These are phyloP conservation scores for Drosophila sproati DNA, from an alignment of 1,140 invertebrate genomes.

Conservation along the genomic window DNA sequence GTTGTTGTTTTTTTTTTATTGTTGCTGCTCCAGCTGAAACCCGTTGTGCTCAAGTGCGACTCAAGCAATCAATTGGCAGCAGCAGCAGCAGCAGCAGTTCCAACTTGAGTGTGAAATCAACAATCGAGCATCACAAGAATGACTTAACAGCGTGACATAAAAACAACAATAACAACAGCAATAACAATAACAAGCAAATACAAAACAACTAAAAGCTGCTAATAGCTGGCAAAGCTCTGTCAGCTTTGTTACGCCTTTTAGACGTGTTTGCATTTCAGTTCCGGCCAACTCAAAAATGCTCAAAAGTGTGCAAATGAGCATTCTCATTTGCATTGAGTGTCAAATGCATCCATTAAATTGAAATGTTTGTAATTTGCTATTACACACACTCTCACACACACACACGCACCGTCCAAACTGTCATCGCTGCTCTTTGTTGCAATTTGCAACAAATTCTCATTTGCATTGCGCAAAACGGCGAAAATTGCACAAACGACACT, in stretches of 20 bases:
- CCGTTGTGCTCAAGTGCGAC: slow-evolving; percentile 73
- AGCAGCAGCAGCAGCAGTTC: slow-evolving; percentile 33
- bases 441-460: slow-evolving; percentile 72
- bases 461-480: slow-evolving; percentile 71
- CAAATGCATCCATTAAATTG: slow-evolving; percentile 74
- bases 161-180: slow-evolving; percentile 19
- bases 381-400: not conserved
- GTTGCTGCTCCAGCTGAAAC: slow-evolving; percentile 40
- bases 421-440: slow-evolving; percentile 9
- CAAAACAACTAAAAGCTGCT: slow-evolving; percentile 48
- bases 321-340: slow-evolving; percentile 59
- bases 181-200: too few relatives aligned
- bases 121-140: slow-evolving; percentile 76
- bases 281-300: slow-evolving; percentile 49
- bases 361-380: slow-evolving; percentile 20
- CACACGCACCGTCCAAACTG: not conserved
- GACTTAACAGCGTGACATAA: slow-evolving; percentile 72
- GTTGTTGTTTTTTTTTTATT: slow-evolving; percentile 4
- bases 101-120: slow-evolving; percentile 71
- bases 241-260: slow-evolving; percentile 61
- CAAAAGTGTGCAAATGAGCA: not conserved
- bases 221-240: slow-evolving; percentile 57
- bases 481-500: slow-evolving; percentile 54
- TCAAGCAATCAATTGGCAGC: slow-evolving; percentile 78
- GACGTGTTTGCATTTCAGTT: slow-evolving; percentile 63